Conservation (phyloP, 2,888 invertebrate genomes). For the Deroplatys truncata region DNA sequence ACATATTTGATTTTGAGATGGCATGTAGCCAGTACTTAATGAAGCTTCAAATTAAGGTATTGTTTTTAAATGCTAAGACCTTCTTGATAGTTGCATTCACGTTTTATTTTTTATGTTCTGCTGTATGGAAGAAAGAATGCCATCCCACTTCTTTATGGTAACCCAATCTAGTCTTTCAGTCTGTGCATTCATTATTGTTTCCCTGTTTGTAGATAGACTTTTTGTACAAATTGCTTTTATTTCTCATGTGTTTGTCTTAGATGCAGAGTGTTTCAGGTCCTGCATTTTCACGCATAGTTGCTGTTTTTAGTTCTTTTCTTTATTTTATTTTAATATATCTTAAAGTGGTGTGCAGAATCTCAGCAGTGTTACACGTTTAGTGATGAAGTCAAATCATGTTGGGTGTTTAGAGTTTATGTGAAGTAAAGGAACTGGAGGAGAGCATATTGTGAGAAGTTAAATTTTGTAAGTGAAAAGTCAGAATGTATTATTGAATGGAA, state of each 20-base stretch:
- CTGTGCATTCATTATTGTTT: constrained; percentile 24
- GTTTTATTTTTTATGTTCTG: constrained; percentile 17
- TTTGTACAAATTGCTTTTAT: constrained; percentile 19
- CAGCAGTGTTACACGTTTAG: not conserved
- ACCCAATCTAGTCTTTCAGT: constrained; percentile 33
- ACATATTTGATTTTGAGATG: not conserved
- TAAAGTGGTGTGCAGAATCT: not conserved
- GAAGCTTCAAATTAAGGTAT: constrained; percentile 12
- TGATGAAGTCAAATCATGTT: not conserved
- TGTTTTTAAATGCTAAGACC: not conserved
- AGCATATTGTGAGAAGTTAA: not conserved
- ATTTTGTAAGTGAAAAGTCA: not conserved
- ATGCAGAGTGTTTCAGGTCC: constrained; percentile 10
- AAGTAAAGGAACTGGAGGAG: not conserved
- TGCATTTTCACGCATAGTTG: not conserved
- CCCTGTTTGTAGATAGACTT: constrained; percentile 20
- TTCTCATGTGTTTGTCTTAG: constrained; percentile 14
- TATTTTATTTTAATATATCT: not conserved
- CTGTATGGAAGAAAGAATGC: constrained; percentile 21
- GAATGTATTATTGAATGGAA: not conserved
- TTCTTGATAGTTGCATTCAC: not conserved
- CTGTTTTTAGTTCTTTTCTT: not conserved
- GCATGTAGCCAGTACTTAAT: constrained; percentile 9
- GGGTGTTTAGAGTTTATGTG: not conserved
- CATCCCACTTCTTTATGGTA: constrained; percentile 25